phyloP scores from a whole-genome alignment of 2,888 invertebrate species.

The Laspeyria flexula region DNA sequence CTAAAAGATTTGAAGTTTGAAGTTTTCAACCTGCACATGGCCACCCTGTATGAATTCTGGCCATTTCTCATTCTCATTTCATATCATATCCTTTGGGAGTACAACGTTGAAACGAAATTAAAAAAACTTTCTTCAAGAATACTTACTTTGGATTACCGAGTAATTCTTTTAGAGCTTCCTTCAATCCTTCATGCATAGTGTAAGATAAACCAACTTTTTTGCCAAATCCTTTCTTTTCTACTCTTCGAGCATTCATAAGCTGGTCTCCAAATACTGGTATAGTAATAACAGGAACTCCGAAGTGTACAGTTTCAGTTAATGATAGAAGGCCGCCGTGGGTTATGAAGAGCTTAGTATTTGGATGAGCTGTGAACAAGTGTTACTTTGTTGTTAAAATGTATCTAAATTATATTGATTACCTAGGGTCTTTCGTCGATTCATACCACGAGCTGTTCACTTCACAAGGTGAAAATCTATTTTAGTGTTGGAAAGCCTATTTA shows the following conservation, averaged over 20 bases:
- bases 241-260: conserved; percentile 53
- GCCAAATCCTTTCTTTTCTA: conserved; percentile 54
- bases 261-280: conserved; percentile 65
- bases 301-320: conserved; percentile 55
- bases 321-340: conserved; percentile 66
- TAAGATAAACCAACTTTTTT: conserved; percentile 47
- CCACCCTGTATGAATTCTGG: no score
- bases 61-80: no score
- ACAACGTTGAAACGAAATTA: no score
- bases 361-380: conserved; percentile 53
- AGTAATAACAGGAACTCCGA: conserved; percentile 58
- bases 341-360: conserved; percentile 58
- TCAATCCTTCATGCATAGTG: conserved; percentile 42
- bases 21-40: no score
- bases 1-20: no score
- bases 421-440: no score
- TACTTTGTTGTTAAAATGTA: not conserved
- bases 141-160: conserved; percentile 47
- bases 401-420: no score
- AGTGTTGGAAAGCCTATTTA: no score
- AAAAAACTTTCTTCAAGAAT: no score
- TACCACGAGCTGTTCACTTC: no score
- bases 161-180: conserved; percentile 46
- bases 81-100: no score
- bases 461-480: no score